These are phyloP conservation scores for Tetraneura akinire DNA, from an alignment of 1,140 invertebrate species.

Conservation along the genomic window DNA sequence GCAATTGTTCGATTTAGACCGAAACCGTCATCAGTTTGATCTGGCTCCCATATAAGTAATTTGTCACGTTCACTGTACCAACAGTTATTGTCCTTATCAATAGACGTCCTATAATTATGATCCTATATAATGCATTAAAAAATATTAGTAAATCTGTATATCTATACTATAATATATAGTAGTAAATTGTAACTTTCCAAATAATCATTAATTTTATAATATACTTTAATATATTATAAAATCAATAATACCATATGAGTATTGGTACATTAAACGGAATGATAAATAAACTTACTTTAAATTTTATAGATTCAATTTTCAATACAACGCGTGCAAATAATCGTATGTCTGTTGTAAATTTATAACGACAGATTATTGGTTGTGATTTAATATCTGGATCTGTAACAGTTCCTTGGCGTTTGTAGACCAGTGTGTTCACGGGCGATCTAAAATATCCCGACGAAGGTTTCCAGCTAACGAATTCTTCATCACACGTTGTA, in stretches of 20 bases:
- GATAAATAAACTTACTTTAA: constrained; percentile 70
- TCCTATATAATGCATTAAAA: constrained; percentile 61
- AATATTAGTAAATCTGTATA: no score
- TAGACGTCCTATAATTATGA: constrained; percentile 72
- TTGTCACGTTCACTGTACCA: constrained; percentile 82
- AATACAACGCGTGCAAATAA: constrained; percentile 79
- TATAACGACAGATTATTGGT: constrained; percentile 73
- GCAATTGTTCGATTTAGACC: background rate
- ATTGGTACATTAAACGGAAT: no score
- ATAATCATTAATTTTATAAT: no score
- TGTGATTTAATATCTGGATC: constrained; percentile 61
- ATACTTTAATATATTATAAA: no score
- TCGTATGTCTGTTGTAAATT: constrained; percentile 77
- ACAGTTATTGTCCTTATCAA: constrained; percentile 60
- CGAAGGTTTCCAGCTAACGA: constrained; percentile 74
- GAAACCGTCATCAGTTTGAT: constrained; percentile 58
- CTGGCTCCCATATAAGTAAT: constrained; percentile 74
- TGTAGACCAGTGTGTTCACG: constrained; percentile 82
- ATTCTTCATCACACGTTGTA: constrained; percentile 82
- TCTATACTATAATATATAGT: no score
- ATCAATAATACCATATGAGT: no score
- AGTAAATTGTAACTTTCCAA: no score
- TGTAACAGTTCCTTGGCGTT: constrained; percentile 63
- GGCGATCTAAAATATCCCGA: constrained; percentile 76
- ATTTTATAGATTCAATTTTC: constrained; percentile 69